Percentiles rank a stretch among this genome's conserved stretches.
phyloP scores from a whole-genome alignment of 2,113 vertebrate genomes.

The Oryzias curvinotus region DNA sequence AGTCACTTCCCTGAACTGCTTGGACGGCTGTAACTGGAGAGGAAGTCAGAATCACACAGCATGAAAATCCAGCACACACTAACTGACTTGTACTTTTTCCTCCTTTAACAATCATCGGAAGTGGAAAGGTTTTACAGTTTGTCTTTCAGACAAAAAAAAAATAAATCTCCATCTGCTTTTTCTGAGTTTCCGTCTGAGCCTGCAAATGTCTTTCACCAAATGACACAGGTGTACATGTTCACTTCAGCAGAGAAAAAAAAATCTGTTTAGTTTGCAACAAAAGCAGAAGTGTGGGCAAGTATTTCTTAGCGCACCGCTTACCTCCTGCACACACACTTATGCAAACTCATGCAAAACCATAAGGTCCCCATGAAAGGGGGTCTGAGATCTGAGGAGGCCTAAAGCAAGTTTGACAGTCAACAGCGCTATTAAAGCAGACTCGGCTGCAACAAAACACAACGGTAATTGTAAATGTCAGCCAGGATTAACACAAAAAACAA shows the following conservation, averaged over 20 bases:
- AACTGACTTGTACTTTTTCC: constrained; percentile 42
- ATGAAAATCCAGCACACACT: constrained; percentile 43
- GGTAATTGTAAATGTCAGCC: constrained; percentile 82
- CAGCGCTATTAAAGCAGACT: constrained; percentile 74
- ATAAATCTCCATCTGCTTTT: constrained; percentile 28
- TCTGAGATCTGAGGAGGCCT: constrained; percentile 69
- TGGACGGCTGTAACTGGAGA: constrained; percentile 61
- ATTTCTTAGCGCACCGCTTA: constrained; percentile 18
- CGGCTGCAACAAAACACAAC: constrained; percentile 75
- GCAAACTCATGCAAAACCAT: constrained; percentile 43
- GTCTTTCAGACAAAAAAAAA: constrained; percentile 28
- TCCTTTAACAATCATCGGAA: constrained; percentile 59
- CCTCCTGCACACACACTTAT: constrained; percentile 21
- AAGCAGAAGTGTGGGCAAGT: constrained; percentile 7
- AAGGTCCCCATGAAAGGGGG: constrained; percentile 64
- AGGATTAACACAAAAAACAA: constrained; percentile 77
- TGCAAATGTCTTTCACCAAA: constrained; percentile 14
- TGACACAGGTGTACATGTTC: constrained; percentile 20
- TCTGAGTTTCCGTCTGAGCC: constrained; percentile 11
- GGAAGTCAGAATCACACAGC: constrained; percentile 52
- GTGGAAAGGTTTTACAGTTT: constrained; percentile 56
- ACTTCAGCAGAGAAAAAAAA: background rate
- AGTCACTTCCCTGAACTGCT: constrained; percentile 67
- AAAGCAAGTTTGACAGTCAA: constrained; percentile 81
- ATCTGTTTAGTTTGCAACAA: constrained; percentile 17